A percentile compares a stretch with the other conserved stretches of the same genome.
Evolutionary conservation across 2,888 invertebrate genomes (phyloP).

Genomic region (Micoletzkya japonica): DNA sequence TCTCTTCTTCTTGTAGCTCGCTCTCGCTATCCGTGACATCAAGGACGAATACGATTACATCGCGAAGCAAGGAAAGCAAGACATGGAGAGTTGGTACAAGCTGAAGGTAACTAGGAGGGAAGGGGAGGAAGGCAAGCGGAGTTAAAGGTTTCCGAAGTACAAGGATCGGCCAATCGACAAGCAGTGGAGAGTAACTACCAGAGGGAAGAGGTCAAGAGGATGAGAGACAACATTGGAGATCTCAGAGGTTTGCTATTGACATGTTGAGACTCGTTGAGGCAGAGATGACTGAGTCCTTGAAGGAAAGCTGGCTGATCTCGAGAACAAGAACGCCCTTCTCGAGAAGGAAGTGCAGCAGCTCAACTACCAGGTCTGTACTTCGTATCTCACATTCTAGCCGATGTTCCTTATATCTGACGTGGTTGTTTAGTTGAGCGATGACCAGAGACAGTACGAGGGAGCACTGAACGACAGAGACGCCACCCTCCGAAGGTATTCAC

Average conservation of each 20-base stretch:
- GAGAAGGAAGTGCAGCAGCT: slow-evolving; percentile 61
- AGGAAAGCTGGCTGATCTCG: slow-evolving; percentile 48
- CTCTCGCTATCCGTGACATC: slow-evolving; percentile 68
- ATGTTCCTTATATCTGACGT: slow-evolving; percentile 65
- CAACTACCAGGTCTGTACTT: slow-evolving; percentile 51
- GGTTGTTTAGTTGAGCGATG: slow-evolving; percentile 67
- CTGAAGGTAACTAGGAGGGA: slow-evolving; percentile 65
- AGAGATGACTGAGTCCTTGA: slow-evolving; percentile 40
- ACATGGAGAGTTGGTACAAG: slow-evolving; percentile 69
- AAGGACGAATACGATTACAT: slow-evolving; percentile 68
- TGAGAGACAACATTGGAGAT: slow-evolving; percentile 65
- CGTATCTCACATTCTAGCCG: background rate
- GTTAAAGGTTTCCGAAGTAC: slow-evolving; percentile 61
- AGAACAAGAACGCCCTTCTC: slow-evolving; percentile 51
- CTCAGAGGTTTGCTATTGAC: slow-evolving; percentile 61
- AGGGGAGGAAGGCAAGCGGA: background rate
- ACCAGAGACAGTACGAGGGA: slow-evolving; percentile 65
- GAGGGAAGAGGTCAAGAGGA: slow-evolving; percentile 66
- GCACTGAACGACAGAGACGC: slow-evolving; percentile 65
- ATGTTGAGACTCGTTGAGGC: slow-evolving; percentile 33
- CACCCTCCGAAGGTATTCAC: slow-evolving; percentile 54
- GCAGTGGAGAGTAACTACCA: slow-evolving; percentile 68
- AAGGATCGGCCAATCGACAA: slow-evolving; percentile 63
- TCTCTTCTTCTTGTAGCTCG: slow-evolving; percentile 50
- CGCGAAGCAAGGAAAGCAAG: slow-evolving; percentile 65